Base-by-base conservation (phyloP, 2,888 invertebrate genomes). In the Cataglyphis livida region DNA sequence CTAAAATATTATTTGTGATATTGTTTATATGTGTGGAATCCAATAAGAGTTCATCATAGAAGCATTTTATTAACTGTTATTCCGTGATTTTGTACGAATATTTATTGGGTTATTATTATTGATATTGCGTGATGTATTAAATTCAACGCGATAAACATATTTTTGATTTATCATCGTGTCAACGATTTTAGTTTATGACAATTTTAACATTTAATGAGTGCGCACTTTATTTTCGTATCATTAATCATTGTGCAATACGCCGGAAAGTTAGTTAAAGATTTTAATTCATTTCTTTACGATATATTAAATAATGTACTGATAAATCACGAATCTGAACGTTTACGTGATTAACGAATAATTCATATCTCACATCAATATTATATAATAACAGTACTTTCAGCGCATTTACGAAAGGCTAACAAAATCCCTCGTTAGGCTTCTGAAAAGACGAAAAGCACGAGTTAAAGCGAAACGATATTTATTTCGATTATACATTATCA, bases 341-440 rank as follows among this genome's bases (percentile, higher is more conserved):
- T 18, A 21, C 66, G 15, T 78, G 68, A 78, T 78, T 32, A 44
- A 78, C 21, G 59, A 66, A 66, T n/a, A 15, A 12, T 21, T 4
- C 6, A 6, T 25, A 6, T 25, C 12, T 64, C 18, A n/a, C 28
- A n/a, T 65, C 66, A 9, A 3, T 41, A 57, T 78, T 32, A 21
- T n/a, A n/a, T 32, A 68, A 78, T 78, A 57, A 76, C 28, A 78
- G n/a, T 51, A 57, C 15, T 68, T 12, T 32, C 18, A 9, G 15
- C 25, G 21, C 21, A 35, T 57, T 57, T 44, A 32, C 44, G 44
- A 68, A n/a, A 48, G 59, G 18, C 70, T 48, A 44, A n/a, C 78
- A 68, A 70, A 70, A 79, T 68, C n/a, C 59, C 35, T 79, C 78
- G 59, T 79, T 79, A 79, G 25, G 41, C 76, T 76, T 38, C 78